Evolutionary conservation across 2,113 vertebrate species (phyloP), one percentile per base, ranked within the genome.

Genomic region (Solea solea): DNA sequence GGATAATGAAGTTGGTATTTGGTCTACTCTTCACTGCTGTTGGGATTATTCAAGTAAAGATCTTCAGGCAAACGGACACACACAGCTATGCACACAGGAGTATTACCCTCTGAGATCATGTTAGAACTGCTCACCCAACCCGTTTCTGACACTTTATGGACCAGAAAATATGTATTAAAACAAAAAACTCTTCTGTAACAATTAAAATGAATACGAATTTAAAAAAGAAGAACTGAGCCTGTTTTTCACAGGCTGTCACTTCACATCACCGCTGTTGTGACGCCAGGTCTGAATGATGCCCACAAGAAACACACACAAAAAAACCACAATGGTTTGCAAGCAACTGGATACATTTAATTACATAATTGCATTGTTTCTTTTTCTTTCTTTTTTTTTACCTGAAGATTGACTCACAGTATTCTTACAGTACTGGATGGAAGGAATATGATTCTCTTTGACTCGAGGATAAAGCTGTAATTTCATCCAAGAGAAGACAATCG

Each of bases 341-440:
- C 77, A 93, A 92, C 90, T 76, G 82, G 90, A 92, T 87, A 86
- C 82, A 69, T 89, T 90, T 92, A 89, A 92, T 90, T 49, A 86
- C 45, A 84, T 83, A 88, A 86, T 83, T 72, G 67, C 72, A 59
- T 73, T 78, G 68, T 74, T 82, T 70, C 57, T 28, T 58, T 48
- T 56, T 54, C n/a, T 40, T 53, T 25, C 5, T 50, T 51, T 69
- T 53, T 76, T 65, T 59, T 5, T 34, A 74, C 73, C 75, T 53
- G 61, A 77, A 76, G 72, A 73, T 78, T 44, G 40, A 42, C 78
- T 84, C 63, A 28, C 49, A 63, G 59, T 62, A 13, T 61, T 68
- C 48, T 73, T 75, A 73, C 80, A 81, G 73, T 55, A 21, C 1
- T 27, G 40, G 16, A 45, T 1, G 11, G 21, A 21, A 51, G 74